Conservation (phyloP, 2,113 vertebrate species). For the Meriones unguiculatus region DNA sequence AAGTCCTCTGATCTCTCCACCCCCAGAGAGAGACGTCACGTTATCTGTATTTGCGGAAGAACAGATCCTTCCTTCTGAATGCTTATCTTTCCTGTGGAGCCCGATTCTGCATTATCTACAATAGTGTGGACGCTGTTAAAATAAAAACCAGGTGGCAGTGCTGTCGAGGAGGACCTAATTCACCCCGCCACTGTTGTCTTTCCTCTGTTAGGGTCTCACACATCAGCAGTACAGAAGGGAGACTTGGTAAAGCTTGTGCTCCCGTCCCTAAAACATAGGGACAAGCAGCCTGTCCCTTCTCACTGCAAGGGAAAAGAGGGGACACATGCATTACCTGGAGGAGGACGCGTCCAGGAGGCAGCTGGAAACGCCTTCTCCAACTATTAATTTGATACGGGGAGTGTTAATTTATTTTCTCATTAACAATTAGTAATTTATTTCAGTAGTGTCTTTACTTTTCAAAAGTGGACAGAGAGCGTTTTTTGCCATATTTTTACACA, state of each 20-base stretch:
- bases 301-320: neutral
- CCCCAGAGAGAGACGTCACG: neutral
- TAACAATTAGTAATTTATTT: neutral
- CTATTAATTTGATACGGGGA: neutral
- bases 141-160: neutral
- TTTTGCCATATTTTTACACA: neutral
- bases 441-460: neutral
- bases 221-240: neutral
- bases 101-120: constrained; percentile 42
- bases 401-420: neutral
- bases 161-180: constrained; percentile 6
- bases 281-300: neutral
- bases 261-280: neutral
- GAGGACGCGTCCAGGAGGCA: neutral
- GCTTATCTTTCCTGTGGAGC: constrained; percentile 49
- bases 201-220: neutral
- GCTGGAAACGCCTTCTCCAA: neutral
- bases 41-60: constrained; percentile 61
- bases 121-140: neutral
- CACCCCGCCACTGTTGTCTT: neutral
- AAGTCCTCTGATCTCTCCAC: constrained; percentile 5
- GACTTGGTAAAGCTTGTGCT: neutral
- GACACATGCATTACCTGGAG: rapidly evolving
- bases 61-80: neutral
- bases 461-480: neutral